Conservation (phyloP, 2,888 invertebrate genomes). For the Idaea straminata region DNA sequence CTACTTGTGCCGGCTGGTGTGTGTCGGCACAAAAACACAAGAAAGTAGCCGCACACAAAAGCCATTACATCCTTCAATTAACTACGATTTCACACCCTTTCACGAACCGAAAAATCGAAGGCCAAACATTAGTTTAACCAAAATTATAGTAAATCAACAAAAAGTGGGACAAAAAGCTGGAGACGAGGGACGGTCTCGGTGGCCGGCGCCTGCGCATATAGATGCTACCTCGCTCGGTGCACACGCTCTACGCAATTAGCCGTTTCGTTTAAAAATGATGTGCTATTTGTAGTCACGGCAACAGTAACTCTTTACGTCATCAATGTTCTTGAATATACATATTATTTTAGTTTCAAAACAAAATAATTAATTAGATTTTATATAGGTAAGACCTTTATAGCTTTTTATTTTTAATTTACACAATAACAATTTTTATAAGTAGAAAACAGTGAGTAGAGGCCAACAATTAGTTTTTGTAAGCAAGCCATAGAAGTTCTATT, state of each 20-base stretch:
- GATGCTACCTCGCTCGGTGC: constrained; percentile 10
- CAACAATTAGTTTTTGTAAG: not conserved
- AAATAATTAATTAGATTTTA: constrained; percentile 8
- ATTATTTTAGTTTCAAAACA: not conserved
- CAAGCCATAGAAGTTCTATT: not conserved
- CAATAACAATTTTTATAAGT: not conserved
- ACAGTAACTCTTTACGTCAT: constrained; percentile 1
- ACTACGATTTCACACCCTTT: constrained; percentile 78
- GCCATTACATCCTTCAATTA: constrained; percentile 75
- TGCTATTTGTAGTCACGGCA: not conserved
- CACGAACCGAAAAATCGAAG: constrained; percentile 80
- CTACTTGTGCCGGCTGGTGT: constrained; percentile 9
- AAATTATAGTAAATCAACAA: constrained; percentile 77
- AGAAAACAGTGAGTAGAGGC: not conserved
- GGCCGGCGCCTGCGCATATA: constrained; percentile 46
- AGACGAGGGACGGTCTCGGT: constrained; percentile 48
- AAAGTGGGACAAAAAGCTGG: constrained; percentile 63
- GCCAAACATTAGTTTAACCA: constrained; percentile 79
- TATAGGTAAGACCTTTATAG: constrained; percentile 8
- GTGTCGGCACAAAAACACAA: constrained; percentile 43
- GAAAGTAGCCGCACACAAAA: constrained; percentile 73
- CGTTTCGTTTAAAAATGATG: not conserved
- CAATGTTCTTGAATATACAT: not conserved
- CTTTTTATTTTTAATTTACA: not conserved
- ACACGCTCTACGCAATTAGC: not conserved